These are phyloP conservation scores for Epizoanthus fatuus DNA, from an alignment of 92 coral and sea anemone species.

Conservation along the genomic window DNA sequence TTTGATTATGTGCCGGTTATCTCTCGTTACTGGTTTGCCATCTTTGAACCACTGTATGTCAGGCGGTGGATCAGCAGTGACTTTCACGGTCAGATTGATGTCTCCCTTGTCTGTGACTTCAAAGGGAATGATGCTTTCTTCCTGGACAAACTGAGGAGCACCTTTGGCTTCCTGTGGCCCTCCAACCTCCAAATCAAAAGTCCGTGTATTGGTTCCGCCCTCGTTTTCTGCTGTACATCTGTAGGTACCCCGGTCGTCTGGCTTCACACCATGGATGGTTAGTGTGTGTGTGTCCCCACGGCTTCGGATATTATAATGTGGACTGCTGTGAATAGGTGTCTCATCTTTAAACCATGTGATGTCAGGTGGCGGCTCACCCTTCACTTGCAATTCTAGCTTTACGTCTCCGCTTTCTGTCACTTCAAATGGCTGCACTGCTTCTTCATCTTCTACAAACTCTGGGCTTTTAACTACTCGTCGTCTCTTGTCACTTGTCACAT, in stretches of 20 bases:
- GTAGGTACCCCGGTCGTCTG: conserved; percentile 79
- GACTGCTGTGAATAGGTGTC: conserved; percentile 35
- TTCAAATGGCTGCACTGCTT: conserved; percentile 33
- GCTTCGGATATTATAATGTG: conserved; percentile 48
- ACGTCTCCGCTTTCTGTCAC: conserved; percentile 57
- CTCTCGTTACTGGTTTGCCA: conserved; percentile 63
- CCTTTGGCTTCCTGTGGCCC: conserved; percentile 26
- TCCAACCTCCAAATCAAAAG: conserved; percentile 67
- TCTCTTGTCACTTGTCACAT: conserved; percentile 17
- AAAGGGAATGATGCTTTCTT: conserved; percentile 73
- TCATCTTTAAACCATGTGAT: conserved; percentile 64
- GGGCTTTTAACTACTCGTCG: conserved; percentile 29
- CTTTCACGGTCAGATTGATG: conserved; percentile 68
- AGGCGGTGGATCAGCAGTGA: conserved; percentile 76
- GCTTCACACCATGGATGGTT: conserved; percentile 79
- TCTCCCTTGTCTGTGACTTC: conserved; percentile 76
- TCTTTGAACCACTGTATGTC: conserved; percentile 89
- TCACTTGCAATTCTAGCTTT: conserved; percentile 55
- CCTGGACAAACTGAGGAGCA: conserved; percentile 74
- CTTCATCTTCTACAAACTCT: conserved; percentile 49
- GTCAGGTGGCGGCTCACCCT: conserved; percentile 56
- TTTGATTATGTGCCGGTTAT: conserved; percentile 23
- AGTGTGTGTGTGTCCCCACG: conserved; percentile 74
- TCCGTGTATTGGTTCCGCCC: conserved; percentile 54
- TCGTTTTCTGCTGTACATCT: conserved; percentile 65